phyloP scores from a whole-genome alignment of 2,113 vertebrate species.

The Pterophyllum scalare region DNA sequence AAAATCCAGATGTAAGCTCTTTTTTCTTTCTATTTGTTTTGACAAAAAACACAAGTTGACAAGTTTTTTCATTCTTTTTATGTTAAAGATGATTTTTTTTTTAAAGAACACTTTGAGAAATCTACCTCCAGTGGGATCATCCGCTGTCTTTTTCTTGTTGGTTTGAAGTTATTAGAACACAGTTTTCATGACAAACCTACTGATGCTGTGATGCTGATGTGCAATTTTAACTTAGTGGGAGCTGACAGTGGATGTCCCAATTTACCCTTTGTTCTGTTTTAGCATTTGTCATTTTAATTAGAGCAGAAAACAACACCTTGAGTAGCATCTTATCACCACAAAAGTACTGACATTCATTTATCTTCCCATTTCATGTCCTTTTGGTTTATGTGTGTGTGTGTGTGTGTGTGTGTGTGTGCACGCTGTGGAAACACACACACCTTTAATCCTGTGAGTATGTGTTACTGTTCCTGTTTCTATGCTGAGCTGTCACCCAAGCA shows the following conservation, averaged over 20 bases:
- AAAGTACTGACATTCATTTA: too few relatives aligned
- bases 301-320: neutral
- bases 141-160: conserved; percentile 23
- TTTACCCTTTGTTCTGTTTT: conserved; percentile 4
- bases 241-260: conserved; percentile 27
- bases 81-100: neutral
- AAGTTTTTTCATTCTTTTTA: neutral
- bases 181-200: conserved; percentile 6
- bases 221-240: conserved; percentile 26
- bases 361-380: neutral
- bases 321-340: neutral
- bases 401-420: neutral
- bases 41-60: too few relatives aligned
- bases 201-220: conserved; percentile 49
- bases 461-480: neutral
- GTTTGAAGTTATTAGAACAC: neutral
- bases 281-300: neutral
- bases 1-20: neutral
- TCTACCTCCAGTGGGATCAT: conserved; percentile 12
- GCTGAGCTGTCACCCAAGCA: neutral
- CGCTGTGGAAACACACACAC: neutral
- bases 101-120: neutral
- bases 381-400: neutral
- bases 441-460: neutral
- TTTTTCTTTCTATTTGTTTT: rapidly evolving